A percentile compares a stretch with the other conserved stretches of the same genome.
Conservation (phyloP, 2,888 invertebrate genomes). For the Arrhopalites spinosus region DNA sequence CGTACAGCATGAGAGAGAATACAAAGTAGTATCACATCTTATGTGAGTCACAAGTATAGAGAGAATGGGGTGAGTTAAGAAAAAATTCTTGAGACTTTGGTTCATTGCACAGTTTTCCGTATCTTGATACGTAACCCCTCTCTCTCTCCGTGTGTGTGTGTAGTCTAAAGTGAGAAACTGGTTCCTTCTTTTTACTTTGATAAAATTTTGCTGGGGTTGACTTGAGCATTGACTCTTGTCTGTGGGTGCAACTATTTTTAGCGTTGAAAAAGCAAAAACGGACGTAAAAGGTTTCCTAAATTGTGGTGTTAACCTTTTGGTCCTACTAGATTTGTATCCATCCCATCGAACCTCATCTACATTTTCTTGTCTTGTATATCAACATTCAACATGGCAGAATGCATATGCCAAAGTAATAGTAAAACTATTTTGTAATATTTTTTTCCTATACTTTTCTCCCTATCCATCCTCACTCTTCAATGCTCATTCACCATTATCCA, state of each 20-base stretch:
- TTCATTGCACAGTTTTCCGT: no score
- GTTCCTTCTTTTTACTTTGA: no score
- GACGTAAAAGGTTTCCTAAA: constrained; percentile 36
- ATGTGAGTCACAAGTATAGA: neutral
- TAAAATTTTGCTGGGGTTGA: no score
- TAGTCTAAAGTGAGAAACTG: neutral
- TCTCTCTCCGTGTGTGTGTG: neutral
- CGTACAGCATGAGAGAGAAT: neutral
- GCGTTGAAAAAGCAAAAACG: constrained; percentile 32
- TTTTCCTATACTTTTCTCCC: neutral
- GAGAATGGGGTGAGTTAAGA: neutral
- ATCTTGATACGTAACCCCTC: neutral
- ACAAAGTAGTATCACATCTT: constrained; percentile 5
- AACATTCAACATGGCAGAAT: no score
- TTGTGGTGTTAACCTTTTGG: constrained; percentile 34
- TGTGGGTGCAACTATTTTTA: constrained; percentile 21
- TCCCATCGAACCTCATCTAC: constrained; percentile 32
- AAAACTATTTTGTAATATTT: constrained; percentile 8
- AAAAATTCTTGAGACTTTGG: no score
- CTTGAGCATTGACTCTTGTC: neutral
- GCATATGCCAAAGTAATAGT: no score
- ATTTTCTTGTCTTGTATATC: constrained; percentile 15
- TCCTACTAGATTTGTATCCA: constrained; percentile 30
- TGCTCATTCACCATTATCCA: neutral
- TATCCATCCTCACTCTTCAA: constrained; percentile 4